phyloP scores from a whole-genome alignment of 2,888 invertebrate species.

The Tetragonula carbonaria region DNA sequence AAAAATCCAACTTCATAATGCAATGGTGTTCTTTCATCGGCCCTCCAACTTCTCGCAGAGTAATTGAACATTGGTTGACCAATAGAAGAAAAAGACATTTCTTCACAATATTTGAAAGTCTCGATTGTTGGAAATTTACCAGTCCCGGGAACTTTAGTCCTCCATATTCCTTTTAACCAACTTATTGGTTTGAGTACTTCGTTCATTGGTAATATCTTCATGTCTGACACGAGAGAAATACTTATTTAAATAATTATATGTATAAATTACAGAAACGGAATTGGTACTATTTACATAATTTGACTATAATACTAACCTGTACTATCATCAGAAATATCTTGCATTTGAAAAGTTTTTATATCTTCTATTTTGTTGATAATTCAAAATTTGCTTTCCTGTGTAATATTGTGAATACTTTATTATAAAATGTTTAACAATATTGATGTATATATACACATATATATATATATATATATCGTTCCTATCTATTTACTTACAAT shows the following conservation, averaged over 20 bases:
- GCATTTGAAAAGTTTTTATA: not conserved
- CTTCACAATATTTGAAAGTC: slow-evolving; percentile 86
- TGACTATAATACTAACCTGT: slow-evolving; percentile 25
- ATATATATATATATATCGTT: not conserved
- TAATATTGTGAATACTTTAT: not conserved
- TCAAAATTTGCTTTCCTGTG: not conserved
- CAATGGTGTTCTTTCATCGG: slow-evolving; percentile 86
- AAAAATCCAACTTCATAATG: slow-evolving; percentile 88
- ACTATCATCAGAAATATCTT: not conserved
- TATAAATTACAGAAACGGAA: not conserved
- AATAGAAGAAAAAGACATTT: slow-evolving; percentile 85
- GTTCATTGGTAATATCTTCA: slow-evolving; percentile 79
- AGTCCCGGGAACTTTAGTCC: slow-evolving; percentile 83
- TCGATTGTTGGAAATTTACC: slow-evolving; percentile 87
- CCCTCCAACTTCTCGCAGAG: slow-evolving; percentile 85
- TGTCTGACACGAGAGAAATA: slow-evolving; percentile 41
- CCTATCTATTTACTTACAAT: not conserved
- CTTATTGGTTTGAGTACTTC: slow-evolving; percentile 85
- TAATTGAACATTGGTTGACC: slow-evolving; percentile 88
- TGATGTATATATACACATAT: not conserved
- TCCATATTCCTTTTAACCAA: slow-evolving; percentile 88
- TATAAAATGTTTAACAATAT: not conserved
- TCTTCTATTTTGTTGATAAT: not conserved
- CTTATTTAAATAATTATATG: not conserved
- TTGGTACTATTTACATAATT: slow-evolving; percentile 1